Evolutionary conservation across 2,797 vertebrate species (phyloP).

Genomic region (Chelmon rostratus): DNA sequence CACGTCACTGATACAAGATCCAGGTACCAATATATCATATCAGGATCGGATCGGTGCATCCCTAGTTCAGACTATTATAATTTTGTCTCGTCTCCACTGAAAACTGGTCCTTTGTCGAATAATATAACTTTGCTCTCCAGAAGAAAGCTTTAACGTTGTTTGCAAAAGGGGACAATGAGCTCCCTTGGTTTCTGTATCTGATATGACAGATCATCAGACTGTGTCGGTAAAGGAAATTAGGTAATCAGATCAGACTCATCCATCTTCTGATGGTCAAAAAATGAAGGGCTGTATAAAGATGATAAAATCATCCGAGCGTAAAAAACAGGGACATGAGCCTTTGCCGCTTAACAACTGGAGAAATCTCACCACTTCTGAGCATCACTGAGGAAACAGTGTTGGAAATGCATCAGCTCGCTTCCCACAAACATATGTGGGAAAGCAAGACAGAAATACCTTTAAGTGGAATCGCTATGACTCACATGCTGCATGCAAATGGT

Average conservation of each 20-base stretch:
- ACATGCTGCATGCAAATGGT: neutral
- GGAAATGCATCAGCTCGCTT: conserved; percentile 2
- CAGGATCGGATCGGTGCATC: no score
- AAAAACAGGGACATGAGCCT: neutral
- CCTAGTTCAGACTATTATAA: neutral
- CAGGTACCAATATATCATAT: no score
- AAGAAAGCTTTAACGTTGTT: neutral
- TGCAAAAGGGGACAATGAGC: neutral
- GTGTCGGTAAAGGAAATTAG: neutral
- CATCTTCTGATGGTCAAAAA: neutral
- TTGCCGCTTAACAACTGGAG: neutral
- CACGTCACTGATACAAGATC: no score
- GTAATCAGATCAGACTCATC: neutral
- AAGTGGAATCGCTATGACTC: conserved; percentile 5
- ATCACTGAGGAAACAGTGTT: conserved; percentile 2
- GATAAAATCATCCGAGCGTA: neutral
- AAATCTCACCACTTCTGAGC: neutral
- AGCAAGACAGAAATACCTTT: neutral
- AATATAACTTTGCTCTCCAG: neutral
- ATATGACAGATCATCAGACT: neutral
- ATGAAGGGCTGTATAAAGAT: neutral
- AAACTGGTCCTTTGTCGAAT: neutral
- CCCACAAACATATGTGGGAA: neutral
- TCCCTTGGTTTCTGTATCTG: neutral
- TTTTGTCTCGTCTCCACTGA: neutral